Base-by-base conservation (phyloP, 2,888 invertebrate species). In the Nomada ruficornis region DNA sequence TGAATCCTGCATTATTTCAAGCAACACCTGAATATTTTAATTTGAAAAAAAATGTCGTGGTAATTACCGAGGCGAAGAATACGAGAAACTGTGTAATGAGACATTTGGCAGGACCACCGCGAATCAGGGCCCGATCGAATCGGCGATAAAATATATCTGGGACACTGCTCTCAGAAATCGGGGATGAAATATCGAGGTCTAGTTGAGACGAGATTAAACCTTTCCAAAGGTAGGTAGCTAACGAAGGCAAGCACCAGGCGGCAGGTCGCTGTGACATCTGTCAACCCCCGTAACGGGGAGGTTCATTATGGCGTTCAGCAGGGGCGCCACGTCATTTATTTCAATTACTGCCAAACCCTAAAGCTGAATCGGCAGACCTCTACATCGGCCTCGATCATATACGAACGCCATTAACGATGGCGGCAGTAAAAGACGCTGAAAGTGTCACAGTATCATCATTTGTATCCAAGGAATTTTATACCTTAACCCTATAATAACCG, bases 251-350 rank as follows among this genome's bases (percentile, higher is more conserved):
- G 71, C 26, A 36, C 54, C 54, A 55, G 77, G 80, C 65, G 82
- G 80, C 84, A 82, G 82, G 77, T 80, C 78, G 81, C 86, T 76
- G 88, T 87, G 88, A 89, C 90, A 88, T 88, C 86, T 88, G 89
- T 88, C 89, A 90, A 86, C 81, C 75, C 70, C 78, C 71, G 83
- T 87, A 89, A 90, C 88, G 80, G 77, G 78, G 50, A 83, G 86
- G 86, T 91, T 91, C 89, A 89, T 89, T 90, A 89, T 84, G 76
- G 86, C 82, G 89, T 86, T 76, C 83, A 80, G 80, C 80, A 81
- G 87, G 7, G 84, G 78, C 52, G 86, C 80, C 83, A 72, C 85
- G 83, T 86, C 88, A 84, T 90, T 90, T 86, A 86, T 90, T 88
- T 90, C 90, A 89, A 90, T 90, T 88, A 89, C 84, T 87, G 89